These are phyloP conservation scores for Oenanthe melanoleuca DNA, from an alignment of 2,113 vertebrate genomes.

Conservation along the genomic window DNA sequence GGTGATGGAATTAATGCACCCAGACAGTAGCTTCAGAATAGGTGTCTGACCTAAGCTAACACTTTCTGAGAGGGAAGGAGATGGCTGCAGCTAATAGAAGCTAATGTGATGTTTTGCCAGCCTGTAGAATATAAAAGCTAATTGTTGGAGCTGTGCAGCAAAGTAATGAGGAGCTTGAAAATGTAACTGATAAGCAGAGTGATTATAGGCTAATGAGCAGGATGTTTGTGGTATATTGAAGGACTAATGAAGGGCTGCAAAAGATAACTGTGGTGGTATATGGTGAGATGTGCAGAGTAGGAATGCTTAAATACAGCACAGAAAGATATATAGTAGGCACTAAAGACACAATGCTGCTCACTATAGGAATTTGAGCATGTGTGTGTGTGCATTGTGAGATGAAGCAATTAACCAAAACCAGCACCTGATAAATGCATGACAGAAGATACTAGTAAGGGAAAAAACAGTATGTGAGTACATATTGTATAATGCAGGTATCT, in stretches of 20 bases:
- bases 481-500: not conserved
- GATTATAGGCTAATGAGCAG: slow-evolving; percentile 20
- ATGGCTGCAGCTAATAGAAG: not conserved
- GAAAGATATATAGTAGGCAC: not conserved
- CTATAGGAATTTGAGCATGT: not conserved
- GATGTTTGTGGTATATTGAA: slow-evolving; percentile 17
- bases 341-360: not conserved
- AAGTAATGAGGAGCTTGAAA: slow-evolving; percentile 15
- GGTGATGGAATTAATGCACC: not conserved
- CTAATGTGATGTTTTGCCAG: not conserved
- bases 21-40: not conserved
- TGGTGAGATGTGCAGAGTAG: not conserved
- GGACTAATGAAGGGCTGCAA: slow-evolving; percentile 31
- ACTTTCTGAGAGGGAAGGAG: not conserved
- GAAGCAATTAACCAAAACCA: not conserved
- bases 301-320: not conserved
- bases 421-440: not conserved
- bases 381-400: not conserved
- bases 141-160: not conserved
- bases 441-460: not conserved
- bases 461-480: accelerated
- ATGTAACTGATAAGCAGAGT: slow-evolving; percentile 1
- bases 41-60: not conserved
- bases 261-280: not conserved
- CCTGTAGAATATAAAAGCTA: not conserved